Base-by-base conservation (phyloP, 2,797 vertebrate species). In the Chelon auratus region DNA sequence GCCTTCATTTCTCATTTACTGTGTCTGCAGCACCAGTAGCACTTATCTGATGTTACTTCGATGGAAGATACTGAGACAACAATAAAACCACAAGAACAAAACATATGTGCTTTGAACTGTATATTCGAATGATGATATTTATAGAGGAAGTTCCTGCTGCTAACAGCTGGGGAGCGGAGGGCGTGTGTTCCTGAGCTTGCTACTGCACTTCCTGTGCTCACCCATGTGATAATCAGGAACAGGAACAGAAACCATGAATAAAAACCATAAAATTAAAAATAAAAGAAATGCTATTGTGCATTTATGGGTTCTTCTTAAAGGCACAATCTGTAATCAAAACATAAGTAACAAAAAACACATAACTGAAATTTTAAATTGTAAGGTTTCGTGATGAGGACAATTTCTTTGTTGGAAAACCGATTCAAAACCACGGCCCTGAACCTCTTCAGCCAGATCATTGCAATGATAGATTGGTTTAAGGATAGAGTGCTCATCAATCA, bases 131-230 rank as follows among this genome's bases (percentile, higher is more conserved):
- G 13, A 64, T 63, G 20, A 68, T 42, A 37, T 68, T 55, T 45
- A 9, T 3, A 54, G 43, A 82, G 83, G 81, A 90, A 81, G 87
- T 77, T 71, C 66, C 62, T 17, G 51, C 4, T 20, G 77, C 17
- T 82, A 61, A 9, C 75, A 69, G 77, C 39, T 4, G 18, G 69
- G 18, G 30, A 78, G 53, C 5, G 2, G 39, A 75, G 65, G 81
- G 84, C 52, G 83, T 75, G 71, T 72, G 63, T 78, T 81, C 62
- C 79, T 80, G 62, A 71, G 76, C 60, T 60, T 71, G 55, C 52
- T 62, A 75, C 76, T 62, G 20, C 47, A 81, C 81, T 87, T 89
- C 89, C 87, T 92, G 85, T 55, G 11, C 11, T 7, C 9, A 30
- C 43, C 48, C 64, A 62, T 62, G 72, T 81, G 77, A 75, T 70